Conservation (phyloP, 1,140 invertebrate genomes). For the Trichonephila clavata region DNA sequence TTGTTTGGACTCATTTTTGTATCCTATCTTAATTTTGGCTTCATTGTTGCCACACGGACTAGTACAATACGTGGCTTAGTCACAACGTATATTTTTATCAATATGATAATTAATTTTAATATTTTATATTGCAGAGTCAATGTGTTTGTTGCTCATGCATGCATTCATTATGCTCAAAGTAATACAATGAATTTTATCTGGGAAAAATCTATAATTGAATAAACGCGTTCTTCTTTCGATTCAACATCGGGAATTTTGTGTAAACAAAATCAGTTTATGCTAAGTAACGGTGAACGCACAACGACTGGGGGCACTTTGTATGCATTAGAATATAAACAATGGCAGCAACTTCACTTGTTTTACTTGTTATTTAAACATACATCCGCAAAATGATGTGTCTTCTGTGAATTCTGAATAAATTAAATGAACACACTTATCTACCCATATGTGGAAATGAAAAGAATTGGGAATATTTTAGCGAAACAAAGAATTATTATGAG, state of each 20-base stretch:
- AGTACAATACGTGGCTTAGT: too few species aligned
- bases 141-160: background rate
- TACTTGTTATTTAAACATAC: conserved; percentile 17
- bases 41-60: too few species aligned
- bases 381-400: background rate
- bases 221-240: background rate
- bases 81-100: too few species aligned
- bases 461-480: too few species aligned
- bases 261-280: background rate
- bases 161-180: background rate
- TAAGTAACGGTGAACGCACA: background rate
- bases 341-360: background rate
- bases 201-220: background rate
- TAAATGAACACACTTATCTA: background rate
- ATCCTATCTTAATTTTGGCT: too few species aligned
- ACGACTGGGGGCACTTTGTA: background rate
- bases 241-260: background rate
- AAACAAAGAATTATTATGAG: too few species aligned
- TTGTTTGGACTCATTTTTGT: too few species aligned
- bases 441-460: background rate
- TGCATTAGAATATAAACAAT: background rate
- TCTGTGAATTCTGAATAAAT: background rate
- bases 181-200: background rate
- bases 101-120: too few species aligned
- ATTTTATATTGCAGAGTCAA: too few species aligned